Conservation (phyloP, 2,113 vertebrate genomes). For the Coracopsis vasa region DNA sequence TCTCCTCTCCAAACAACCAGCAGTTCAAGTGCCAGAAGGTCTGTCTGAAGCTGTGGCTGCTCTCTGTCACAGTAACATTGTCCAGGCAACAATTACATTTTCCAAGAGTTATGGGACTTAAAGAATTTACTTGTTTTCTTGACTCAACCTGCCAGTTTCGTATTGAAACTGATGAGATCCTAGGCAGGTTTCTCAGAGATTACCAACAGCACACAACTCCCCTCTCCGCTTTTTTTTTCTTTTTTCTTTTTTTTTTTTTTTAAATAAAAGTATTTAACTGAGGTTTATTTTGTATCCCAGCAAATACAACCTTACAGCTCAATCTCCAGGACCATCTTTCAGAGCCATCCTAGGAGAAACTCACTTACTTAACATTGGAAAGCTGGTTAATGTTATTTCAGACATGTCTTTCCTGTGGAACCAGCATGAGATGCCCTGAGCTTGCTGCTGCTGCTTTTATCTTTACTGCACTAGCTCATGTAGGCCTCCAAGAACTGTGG, state of each 20-base stretch:
- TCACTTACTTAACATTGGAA: neutral
- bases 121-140: neutral
- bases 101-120: neutral
- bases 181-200: neutral
- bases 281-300: neutral
- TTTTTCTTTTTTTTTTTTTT: neutral
- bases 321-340: neutral
- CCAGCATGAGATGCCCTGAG: neutral
- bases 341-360: neutral
- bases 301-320: neutral
- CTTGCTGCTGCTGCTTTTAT: neutral
- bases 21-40: slow-evolving; percentile 5
- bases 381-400: neutral
- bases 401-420: neutral
- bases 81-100: slow-evolving; percentile 6
- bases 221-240: fast-evolving
- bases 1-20: neutral
- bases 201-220: neutral
- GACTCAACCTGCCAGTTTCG: neutral
- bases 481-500: neutral
- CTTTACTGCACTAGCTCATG: fast-evolving
- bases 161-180: neutral
- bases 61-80: neutral
- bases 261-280: neutral
- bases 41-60: slow-evolving; percentile 16